Evolutionary conservation across 2,888 invertebrate genomes (phyloP), one percentile per base, ranked within the genome.

Genomic region (Thecocarcelia acutangulata): DNA sequence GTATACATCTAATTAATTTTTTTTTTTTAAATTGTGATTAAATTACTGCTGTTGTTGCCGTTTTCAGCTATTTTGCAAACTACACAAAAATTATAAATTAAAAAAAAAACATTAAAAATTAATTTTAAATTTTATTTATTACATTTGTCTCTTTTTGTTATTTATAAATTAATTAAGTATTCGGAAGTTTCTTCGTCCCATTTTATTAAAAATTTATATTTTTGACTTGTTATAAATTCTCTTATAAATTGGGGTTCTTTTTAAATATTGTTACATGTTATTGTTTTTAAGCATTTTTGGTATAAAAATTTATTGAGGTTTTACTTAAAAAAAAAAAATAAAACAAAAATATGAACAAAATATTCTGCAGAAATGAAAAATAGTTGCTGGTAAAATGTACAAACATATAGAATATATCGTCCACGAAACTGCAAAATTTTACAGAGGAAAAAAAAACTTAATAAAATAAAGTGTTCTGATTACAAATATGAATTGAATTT

Each of bases 151-250:
- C 56, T 69, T 21, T 11, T 40, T 54, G 17, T 40, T 46, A 69
- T 54, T 37, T 42, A 33, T 63, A 73, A 44, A 13, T 44, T 58
- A 56, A 73, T 69, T 64, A 78, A 66, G 70, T 74, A 80, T 78
- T 83, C 83, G 83, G 80, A 83, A 83, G 83, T 80, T 75, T 74
- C 48, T 75, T 83, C 83, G 83, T 83, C 83, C 83, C 80, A 70
- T 69, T 83, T 73, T 77, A 76, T 75, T 61, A 52, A 81, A 74
- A 78, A 75, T 80, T 77, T 83, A 73, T 72, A 52, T 33, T 73
- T 64, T 68, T 37, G 15, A 21, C 12, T 21, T 68, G 21, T 2
- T 37, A 77, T 63, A 70, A 81, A 81, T 66, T 82, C 69, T 78
- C 42, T 82, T 78, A 58, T 77, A 80, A 80, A 74, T 61, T 80